A percentile compares a stretch with the other conserved stretches of the same genome.
Conservation (phyloP, 2,888 invertebrate genomes). For the Ferdinandea cuprea region DNA sequence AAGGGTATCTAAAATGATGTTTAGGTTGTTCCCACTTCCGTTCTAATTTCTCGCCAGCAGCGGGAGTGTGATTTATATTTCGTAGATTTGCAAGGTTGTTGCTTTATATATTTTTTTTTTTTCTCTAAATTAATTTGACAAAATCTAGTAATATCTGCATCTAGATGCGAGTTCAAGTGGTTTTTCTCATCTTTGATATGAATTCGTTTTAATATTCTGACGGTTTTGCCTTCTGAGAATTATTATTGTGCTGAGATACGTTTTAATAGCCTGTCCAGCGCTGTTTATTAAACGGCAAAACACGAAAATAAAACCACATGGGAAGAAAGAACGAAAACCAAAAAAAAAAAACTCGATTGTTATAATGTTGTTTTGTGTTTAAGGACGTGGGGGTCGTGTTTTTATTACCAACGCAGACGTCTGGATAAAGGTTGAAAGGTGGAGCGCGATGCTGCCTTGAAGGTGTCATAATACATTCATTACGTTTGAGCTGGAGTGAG, state of each 20-base stretch:
- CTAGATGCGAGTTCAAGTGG: conserved; percentile 12
- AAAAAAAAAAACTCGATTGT: conserved; percentile 57
- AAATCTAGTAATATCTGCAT: conserved; percentile 13
- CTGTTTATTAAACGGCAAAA: conserved; percentile 38
- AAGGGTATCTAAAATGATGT: conserved; percentile 39
- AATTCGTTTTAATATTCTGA: conserved; percentile 21
- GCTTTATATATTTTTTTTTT: background rate
- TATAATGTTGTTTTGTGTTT: conserved; percentile 48
- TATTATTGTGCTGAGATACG: conserved; percentile 33
- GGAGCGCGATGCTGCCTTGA: background rate
- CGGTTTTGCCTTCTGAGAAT: conserved; percentile 46
- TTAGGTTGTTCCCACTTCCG: conserved; percentile 69
- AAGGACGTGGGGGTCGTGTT: conserved; percentile 48
- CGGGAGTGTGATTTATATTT: conserved; percentile 66
- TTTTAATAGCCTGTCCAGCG: conserved; percentile 41
- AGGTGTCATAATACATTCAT: conserved; percentile 70
- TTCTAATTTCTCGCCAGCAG: conserved; percentile 65
- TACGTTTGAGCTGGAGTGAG: conserved; percentile 17
- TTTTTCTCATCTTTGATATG: background rate
- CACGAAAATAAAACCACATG: background rate
- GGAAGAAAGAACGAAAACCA: background rate
- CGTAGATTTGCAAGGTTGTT: conserved; percentile 15
- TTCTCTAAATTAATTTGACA: conserved; percentile 7
- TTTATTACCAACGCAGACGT: conserved; percentile 16
- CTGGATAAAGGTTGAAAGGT: conserved; percentile 4